A percentile compares a stretch with the other conserved stretches of the same genome.
Evolutionary conservation across 1,140 invertebrate species (phyloP).

Genomic region (Agraylea sexmaculata): DNA sequence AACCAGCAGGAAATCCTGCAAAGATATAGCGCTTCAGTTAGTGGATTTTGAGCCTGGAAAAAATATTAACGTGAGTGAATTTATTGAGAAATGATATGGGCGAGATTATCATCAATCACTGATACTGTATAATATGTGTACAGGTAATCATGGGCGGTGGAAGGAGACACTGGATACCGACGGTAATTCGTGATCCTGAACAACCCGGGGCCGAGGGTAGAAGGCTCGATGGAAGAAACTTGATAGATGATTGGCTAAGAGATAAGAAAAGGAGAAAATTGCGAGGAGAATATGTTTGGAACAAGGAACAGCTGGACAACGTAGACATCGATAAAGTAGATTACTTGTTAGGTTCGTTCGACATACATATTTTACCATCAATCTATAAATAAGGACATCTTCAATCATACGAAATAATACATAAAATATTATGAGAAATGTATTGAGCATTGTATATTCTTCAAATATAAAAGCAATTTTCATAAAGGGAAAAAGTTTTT

Average conservation of each 20-base stretch:
- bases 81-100: no score
- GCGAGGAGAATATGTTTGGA: slow-evolving; percentile 48
- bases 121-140: slow-evolving; percentile 23
- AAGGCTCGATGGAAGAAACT: slow-evolving; percentile 54
- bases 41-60: slow-evolving; percentile 39
- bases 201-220: slow-evolving; percentile 44
- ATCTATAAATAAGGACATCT: no score
- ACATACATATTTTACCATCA: not conserved
- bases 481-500: no score
- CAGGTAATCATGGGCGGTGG: slow-evolving; percentile 55
- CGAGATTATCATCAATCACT: slow-evolving; percentile 1
- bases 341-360: slow-evolving; percentile 49
- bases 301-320: slow-evolving; percentile 46
- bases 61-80: slow-evolving; percentile 24
- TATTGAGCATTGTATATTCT: no score
- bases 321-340: slow-evolving; percentile 48
- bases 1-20: slow-evolving; percentile 39
- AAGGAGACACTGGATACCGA: slow-evolving; percentile 51
- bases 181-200: slow-evolving; percentile 47
- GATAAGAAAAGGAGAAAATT: slow-evolving; percentile 45
- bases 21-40: slow-evolving; percentile 47
- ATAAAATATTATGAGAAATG: no score
- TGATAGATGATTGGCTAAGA: slow-evolving; percentile 59
- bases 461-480: no score
- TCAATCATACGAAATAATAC: no score